Percentiles rank a stretch among this genome's conserved stretches.
Evolutionary conservation across 37 sponge, comb jelly and placozoan species (phyloP).

Genomic region (Theonella swinhoei): DNA sequence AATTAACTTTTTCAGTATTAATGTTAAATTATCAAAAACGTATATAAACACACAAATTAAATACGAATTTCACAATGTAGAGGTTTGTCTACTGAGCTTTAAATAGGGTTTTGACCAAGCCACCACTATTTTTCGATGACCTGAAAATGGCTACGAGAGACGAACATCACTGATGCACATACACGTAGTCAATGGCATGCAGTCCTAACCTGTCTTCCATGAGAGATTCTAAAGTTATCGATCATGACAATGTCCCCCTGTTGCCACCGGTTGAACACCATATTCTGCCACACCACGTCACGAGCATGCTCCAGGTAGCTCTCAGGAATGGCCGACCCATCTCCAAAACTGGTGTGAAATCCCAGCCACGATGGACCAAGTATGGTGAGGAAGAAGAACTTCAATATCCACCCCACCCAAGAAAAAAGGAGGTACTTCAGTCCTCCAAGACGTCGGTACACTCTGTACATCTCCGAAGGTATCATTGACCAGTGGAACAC

Average conservation of each 20-base stretch:
- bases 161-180: background rate
- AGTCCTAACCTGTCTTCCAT: constrained; percentile 68
- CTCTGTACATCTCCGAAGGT: constrained; percentile 31
- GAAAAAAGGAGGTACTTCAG: constrained; percentile 50
- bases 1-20: background rate
- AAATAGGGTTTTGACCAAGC: constrained; percentile 61
- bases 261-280: constrained; percentile 80
- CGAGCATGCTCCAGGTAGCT: constrained; percentile 34
- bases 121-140: constrained; percentile 65
- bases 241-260: constrained; percentile 76
- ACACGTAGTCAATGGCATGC: background rate
- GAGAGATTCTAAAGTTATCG: constrained; percentile 74
- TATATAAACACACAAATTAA: background rate
- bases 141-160: constrained; percentile 42
- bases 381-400: constrained; percentile 40
- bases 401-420: constrained; percentile 21
- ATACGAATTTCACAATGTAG: background rate
- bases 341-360: constrained; percentile 61
- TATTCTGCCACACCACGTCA: constrained; percentile 62
- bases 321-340: constrained; percentile 68
- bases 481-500: constrained; percentile 63
- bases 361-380: constrained; percentile 36
- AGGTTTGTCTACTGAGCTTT: constrained; percentile 29
- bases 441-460: constrained; percentile 47
- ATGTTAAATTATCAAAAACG: background rate